Base-by-base conservation (phyloP, 2,797 vertebrate species). In the Natrix natrix region DNA sequence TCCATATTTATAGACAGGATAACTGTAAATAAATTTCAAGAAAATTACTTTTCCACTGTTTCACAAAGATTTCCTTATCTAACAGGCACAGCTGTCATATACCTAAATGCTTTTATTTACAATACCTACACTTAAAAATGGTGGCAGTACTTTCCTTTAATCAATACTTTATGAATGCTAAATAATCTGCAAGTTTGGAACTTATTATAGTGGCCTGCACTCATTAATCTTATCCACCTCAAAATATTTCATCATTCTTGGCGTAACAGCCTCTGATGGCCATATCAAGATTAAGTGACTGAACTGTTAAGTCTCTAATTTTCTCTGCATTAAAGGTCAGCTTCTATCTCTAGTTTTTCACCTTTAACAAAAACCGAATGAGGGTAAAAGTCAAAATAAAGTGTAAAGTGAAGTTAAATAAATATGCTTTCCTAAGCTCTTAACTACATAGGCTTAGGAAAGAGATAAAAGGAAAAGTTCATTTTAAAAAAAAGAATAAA, bases 11-110 rank as follows among this genome's bases (percentile, higher is more conserved):
- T 17, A 95, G 87, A 88, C 57, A 8, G 54, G 60, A 91, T 61
- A 88, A 96, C 96, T 97, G 94, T 96, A 97, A 97, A 97, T 97
- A 96, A 97, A 94, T 97, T 78, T 0, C 92, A 97, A 92, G 94
- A 95, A 97, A 97, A 97, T 97, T 94, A 95, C 93, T 97, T 96
- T 94, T 95, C 92, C 87, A 88, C 91, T 96, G 60, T 96, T 97
- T 96, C 96, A 96, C 83, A 96, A 94, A 95, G 93, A 94, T 95
- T 94, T 92, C 94, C 97, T 98, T 98, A 97, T 97, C 97, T 97
- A 95, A 93, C 92, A 90, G 91, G 86, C 93, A 94, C 97, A 98
- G 97, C 97, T 97, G 97, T 96, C 96, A 96, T 92, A 95, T 55
- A 95, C 56, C 61, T 91, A 95, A 96, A 95, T 92, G 57, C 92